Evolutionary conservation across 2,797 vertebrate species (phyloP), one percentile per base, ranked within the genome.

Genomic region (Crenichthys baileyi): DNA sequence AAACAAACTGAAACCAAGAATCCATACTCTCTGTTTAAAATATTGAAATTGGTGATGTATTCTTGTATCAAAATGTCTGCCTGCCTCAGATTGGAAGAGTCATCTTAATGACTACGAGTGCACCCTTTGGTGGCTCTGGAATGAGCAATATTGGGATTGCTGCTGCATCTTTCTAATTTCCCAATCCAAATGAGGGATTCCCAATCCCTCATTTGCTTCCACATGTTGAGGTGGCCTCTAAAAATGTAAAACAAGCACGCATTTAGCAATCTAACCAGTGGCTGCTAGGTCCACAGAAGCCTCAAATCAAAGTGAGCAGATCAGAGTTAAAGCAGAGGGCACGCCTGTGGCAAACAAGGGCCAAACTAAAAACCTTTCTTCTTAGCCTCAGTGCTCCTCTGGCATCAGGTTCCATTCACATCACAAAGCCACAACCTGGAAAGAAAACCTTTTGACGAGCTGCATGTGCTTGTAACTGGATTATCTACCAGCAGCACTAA

Each of bases 391-490:
- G 79, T 70, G 83, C 90, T 88, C 87, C 83, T 78, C 5, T 63
- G 79, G 85, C 87, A 89, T 94, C 91, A 91, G 78, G 88, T 93
- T 94, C 88, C 89, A 94, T 96, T 88, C 89, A 78, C 91, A 91
- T 95, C 93, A 95, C 90, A 91, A 90, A 94, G 83, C 93, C 91
- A 94, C 93, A 91, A 93, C 91, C 93, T 92, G 90, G 92, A 95
- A 94, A 90, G 89, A 87, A 88, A 93, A 92, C 84, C 82, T 89
- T 93, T 91, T 93, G 92, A 94, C 91, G 72, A 85, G 85, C 85
- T 93, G 83, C 89, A 93, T 86, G 50, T 90, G 88, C 94, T 95
- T 94, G 90, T 94, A 94, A 95, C 90, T 85, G 90, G 93, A 95
- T 95, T 94, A 94, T 92, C 88, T 92, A 87, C 90, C 91, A 91